Evolutionary conservation across 2,113 vertebrate species (phyloP).

Genomic region (Nansenia antarctica): DNA sequence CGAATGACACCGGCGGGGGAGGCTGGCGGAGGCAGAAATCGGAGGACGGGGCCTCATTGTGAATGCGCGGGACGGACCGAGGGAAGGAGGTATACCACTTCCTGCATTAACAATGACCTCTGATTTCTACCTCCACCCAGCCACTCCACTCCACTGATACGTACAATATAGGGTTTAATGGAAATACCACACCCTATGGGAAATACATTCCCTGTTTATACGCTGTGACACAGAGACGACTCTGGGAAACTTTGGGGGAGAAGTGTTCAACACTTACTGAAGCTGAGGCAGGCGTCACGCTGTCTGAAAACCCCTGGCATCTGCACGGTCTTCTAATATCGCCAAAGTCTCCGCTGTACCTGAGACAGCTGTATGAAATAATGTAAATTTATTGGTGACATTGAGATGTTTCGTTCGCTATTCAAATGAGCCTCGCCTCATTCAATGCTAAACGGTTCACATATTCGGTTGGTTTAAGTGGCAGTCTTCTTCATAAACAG

Average conservation of each 20-base stretch:
- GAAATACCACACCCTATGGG: too few species aligned
- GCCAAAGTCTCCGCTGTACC: constrained; percentile 63
- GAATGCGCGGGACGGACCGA: too few species aligned
- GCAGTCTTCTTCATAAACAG: constrained; percentile 82
- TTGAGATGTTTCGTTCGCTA: constrained; percentile 79
- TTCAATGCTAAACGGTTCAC: constrained; percentile 71
- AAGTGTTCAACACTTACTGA: constrained; percentile 33
- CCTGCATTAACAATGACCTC: too few species aligned
- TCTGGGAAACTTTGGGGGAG: constrained; percentile 43
- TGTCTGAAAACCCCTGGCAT: constrained; percentile 60
- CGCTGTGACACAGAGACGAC: too few species aligned
- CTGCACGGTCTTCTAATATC: constrained; percentile 68
- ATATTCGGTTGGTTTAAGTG: constrained; percentile 71
- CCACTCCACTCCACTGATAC: too few species aligned
- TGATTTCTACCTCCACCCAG: too few species aligned
- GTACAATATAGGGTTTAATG: neutral
- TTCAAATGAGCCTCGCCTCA: constrained; percentile 76
- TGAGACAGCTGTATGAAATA: constrained; percentile 76
- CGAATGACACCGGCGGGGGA: too few species aligned
- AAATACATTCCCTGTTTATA: too few species aligned
- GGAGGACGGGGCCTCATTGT: too few species aligned
- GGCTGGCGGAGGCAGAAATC: too few species aligned
- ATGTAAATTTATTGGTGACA: constrained; percentile 84
- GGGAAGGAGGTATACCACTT: too few species aligned
- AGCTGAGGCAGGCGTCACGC: neutral